phyloP scores from a whole-genome alignment of 2,888 invertebrate genomes.

The Lithophane leautieri region DNA sequence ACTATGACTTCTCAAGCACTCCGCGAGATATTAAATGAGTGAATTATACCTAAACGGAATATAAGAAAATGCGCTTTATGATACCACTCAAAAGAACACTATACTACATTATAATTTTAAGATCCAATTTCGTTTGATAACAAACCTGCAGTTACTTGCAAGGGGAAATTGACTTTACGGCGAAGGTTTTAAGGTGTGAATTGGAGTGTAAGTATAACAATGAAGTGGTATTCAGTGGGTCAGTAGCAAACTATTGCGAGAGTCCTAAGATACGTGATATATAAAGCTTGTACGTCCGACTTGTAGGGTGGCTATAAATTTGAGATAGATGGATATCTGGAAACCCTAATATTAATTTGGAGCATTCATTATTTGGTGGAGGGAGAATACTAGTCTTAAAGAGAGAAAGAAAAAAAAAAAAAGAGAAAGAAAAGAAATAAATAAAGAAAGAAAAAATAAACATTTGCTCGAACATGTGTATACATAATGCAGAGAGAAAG shows the following conservation, averaged over 20 bases:
- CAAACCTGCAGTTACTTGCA: background rate
- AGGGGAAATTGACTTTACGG: background rate
- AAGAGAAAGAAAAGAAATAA: no score
- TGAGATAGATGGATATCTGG: no score
- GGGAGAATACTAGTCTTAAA: no score
- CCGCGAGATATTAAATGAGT: constrained; percentile 44
- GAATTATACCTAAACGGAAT: constrained; percentile 32
- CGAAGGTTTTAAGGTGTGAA: background rate
- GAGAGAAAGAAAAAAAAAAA: no score
- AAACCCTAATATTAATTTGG: no score
- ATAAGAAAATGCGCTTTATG: constrained; percentile 8
- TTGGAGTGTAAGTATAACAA: constrained; percentile 14
- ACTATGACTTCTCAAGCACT: constrained; percentile 35
- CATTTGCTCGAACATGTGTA: no score
- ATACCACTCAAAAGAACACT: background rate
- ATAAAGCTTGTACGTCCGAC: constrained; percentile 45
- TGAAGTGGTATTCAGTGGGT: constrained; percentile 52
- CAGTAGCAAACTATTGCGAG: constrained; percentile 52
- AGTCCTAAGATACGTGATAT: constrained; percentile 47
- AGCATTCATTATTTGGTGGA: no score
- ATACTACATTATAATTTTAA: background rate
- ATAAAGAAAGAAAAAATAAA: no score
- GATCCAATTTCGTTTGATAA: background rate
- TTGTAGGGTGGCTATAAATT: constrained; percentile 19
- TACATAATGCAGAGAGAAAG: no score